A percentile compares a stretch with the other conserved stretches of the same genome.
Evolutionary conservation across 1,140 invertebrate species (phyloP).

Genomic region (Macrotrachela quadricornifera): DNA sequence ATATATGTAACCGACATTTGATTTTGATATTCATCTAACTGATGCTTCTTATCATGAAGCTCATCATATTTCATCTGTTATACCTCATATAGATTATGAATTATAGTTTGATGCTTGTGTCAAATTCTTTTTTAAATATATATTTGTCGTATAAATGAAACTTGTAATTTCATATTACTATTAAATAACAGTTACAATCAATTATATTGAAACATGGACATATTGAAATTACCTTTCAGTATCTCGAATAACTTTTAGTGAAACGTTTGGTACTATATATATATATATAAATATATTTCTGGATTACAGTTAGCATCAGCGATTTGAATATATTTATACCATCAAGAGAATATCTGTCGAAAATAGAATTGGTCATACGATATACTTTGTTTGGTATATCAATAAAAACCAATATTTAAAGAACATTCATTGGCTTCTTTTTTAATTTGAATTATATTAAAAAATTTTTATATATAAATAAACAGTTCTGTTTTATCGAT

Average conservation of each 20-base stretch:
- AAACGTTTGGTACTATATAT: background rate
- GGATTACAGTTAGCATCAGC: slow-evolving; percentile 16
- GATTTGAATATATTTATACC: slow-evolving; percentile 23
- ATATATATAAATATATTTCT: slow-evolving; percentile 17
- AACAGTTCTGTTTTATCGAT: no score
- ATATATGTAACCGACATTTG: slow-evolving; percentile 15
- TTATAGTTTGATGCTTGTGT: background rate
- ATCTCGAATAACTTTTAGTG: background rate
- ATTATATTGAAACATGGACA: slow-evolving; percentile 11
- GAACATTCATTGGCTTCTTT: no score
- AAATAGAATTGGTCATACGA: no score
- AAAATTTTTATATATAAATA: no score
- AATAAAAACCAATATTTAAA: no score
- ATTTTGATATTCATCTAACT: slow-evolving; percentile 14
- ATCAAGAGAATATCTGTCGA: slow-evolving; percentile 12
- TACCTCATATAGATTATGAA: slow-evolving; percentile 8
- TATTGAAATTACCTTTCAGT: slow-evolving; percentile 15
- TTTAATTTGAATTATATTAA: no score
- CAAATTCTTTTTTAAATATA: background rate
- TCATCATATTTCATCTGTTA: slow-evolving; percentile 14
- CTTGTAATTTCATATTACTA: background rate
- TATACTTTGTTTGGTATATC: no score
- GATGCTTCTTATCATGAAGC: slow-evolving; percentile 14
- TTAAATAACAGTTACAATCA: background rate
- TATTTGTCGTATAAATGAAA: no score